Evolutionary conservation across 2,888 invertebrate genomes (phyloP).

Genomic region (Thumatha senex): DNA sequence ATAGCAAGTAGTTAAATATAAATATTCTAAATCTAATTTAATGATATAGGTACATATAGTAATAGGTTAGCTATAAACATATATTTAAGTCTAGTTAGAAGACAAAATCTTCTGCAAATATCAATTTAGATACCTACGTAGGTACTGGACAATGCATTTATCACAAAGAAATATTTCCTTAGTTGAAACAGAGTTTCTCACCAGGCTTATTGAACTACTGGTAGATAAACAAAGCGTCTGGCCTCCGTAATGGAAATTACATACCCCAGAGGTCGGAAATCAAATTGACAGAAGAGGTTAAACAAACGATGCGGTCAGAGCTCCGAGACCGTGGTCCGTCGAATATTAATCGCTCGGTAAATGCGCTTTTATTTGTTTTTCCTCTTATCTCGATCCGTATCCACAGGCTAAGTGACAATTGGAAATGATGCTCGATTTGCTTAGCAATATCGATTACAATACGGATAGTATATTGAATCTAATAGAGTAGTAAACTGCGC

Average conservation of each 20-base stretch:
- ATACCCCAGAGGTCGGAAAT: constrained; percentile 80
- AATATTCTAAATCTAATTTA: too few relatives aligned
- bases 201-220: constrained; percentile 63
- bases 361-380: constrained; percentile 79
- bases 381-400: constrained; percentile 50
- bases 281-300: constrained; percentile 83
- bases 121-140: background rate
- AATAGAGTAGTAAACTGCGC: background rate
- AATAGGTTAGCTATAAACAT: too few relatives aligned
- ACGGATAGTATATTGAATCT: background rate
- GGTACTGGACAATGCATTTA: background rate
- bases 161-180: constrained; percentile 42
- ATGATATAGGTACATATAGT: too few relatives aligned
- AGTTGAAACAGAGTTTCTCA: constrained; percentile 58
- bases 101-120: too few relatives aligned
- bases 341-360: constrained; percentile 79
- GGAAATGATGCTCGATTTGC: constrained; percentile 21
- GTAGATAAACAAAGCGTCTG: constrained; percentile 75
- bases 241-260: constrained; percentile 79
- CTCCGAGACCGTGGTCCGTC: constrained; percentile 67
- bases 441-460: background rate
- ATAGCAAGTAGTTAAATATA: too few relatives aligned
- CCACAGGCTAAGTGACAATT: constrained; percentile 40
- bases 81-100: too few relatives aligned
- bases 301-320: constrained; percentile 80